These are phyloP conservation scores for Volucella inanis DNA, from an alignment of 2,888 invertebrate genomes.

Conservation along the genomic window DNA sequence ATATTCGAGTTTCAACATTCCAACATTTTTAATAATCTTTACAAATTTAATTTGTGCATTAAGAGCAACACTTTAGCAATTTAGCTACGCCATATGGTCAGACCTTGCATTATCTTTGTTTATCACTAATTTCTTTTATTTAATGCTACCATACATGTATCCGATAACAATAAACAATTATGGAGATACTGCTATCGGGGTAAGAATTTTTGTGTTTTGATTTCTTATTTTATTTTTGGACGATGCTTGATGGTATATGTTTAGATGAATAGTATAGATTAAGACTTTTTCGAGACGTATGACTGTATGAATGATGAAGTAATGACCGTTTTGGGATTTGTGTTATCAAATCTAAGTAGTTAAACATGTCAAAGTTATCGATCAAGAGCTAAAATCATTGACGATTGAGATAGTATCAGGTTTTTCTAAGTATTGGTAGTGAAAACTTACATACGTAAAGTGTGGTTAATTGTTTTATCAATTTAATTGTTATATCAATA, in stretches of 20 bases:
- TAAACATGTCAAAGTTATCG: background rate
- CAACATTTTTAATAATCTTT: background rate
- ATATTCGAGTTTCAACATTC: constrained; percentile 21
- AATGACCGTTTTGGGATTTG: background rate
- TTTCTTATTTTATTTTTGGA: background rate
- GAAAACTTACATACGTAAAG: no score
- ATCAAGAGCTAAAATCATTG: background rate
- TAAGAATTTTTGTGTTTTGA: background rate
- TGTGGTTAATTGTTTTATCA: no score
- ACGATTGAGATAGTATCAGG: no score
- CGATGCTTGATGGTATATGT: constrained; percentile 29
- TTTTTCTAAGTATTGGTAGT: no score
- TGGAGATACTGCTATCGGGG: constrained; percentile 9
- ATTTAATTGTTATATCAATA: no score
- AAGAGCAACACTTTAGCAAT: background rate
- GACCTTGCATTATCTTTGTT: background rate
- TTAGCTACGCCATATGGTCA: background rate
- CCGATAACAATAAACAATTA: constrained; percentile 39
- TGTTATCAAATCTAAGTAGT: background rate
- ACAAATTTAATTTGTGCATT: constrained; percentile 36
- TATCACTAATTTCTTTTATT: background rate
- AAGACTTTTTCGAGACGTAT: constrained; percentile 1
- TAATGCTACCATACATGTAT: background rate
- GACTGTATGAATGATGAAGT: background rate
- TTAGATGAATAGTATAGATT: constrained; percentile 22